A percentile compares a stretch with the other conserved stretches of the same genome.
phyloP scores from a whole-genome alignment of 2,888 invertebrate species.

The Lingula anatina region DNA sequence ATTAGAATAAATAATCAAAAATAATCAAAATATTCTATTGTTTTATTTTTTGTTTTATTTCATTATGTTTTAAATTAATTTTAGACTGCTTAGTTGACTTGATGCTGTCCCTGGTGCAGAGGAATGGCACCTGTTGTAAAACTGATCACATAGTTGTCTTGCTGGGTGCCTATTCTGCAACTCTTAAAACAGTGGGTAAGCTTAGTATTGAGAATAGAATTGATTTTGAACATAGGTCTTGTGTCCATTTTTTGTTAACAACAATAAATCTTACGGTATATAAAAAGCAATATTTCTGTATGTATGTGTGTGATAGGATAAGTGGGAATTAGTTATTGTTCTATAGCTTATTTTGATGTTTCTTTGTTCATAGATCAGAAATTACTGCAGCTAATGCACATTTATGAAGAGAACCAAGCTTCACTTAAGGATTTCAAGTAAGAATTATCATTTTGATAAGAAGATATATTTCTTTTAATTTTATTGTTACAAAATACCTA shows the following conservation, averaged over 20 bases:
- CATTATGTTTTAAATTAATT: neutral
- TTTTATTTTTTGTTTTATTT: neutral
- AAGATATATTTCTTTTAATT: no score
- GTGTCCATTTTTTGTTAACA: no score
- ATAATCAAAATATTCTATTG: neutral
- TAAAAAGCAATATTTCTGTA: no score
- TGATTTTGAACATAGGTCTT: no score
- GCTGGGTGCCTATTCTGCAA: constrained; percentile 73
- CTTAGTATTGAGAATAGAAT: neutral
- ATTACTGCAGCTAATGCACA: constrained; percentile 62
- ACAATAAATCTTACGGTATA: no score
- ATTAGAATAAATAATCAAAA: no score
- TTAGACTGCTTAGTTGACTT: constrained; percentile 58
- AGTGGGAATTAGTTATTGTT: no score
- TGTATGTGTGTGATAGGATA: no score
- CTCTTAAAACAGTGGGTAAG: constrained; percentile 58
- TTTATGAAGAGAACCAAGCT: constrained; percentile 66
- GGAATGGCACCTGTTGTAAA: constrained; percentile 64
- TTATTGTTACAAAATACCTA: no score
- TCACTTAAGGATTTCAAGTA: constrained; percentile 58
- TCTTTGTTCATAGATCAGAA: constrained; percentile 60
- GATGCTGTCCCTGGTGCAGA: constrained; percentile 61
- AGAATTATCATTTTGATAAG: constrained; percentile 4
- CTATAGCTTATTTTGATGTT: no score
- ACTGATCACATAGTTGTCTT: constrained; percentile 69